Evolutionary conservation across 1,140 invertebrate species (phyloP), one percentile per base, ranked within the genome.

Genomic region (Scaptomyza graminum): DNA sequence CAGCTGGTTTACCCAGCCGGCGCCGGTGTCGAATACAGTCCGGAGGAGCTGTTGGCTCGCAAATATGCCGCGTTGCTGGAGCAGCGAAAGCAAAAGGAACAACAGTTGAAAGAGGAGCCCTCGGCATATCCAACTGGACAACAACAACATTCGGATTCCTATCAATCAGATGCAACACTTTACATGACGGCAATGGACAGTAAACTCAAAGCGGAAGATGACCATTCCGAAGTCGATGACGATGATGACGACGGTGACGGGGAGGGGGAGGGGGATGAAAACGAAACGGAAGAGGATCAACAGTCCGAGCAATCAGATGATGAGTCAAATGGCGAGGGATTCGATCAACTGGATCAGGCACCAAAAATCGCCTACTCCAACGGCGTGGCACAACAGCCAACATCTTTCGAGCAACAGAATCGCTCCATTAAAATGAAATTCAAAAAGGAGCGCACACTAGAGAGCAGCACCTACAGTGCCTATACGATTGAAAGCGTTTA

Each of bases 341-440:
- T 63, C 0, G 64, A 72, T 0, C 74, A 77, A 3, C 70, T 76
- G 7, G 74, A 88, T n/a, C 37, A 41, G 12, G 37, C 37, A n/a
- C 12, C 37, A 41, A 41, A 41, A n/a, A 4, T 12, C 12, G 22
- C 37, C 3, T 81, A 69, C 43, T 69, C 72, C 9, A 82, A 90
- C 56, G 73, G 70, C 16, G 70, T 77, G 8, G 74, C 73, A 6
- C 82, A 91, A 37, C 79, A 83, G 25, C 76, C 83, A 39, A 78
- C 87, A 25, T 81, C 78, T 13, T 82, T 70, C 8, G 83, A 82
- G 65, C 69, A 90, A 46, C 70, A 90, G 63, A 91, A 91, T 64
- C 82, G 91, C 63, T 89, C 89, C 8, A 89, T 91, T 3, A 91
- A 89, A 74, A 91, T 91, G 28, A 91, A 91, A 57, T 90, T 90